Base-by-base conservation (phyloP, 2,113 vertebrate genomes). In the Cercopithecus mona region DNA sequence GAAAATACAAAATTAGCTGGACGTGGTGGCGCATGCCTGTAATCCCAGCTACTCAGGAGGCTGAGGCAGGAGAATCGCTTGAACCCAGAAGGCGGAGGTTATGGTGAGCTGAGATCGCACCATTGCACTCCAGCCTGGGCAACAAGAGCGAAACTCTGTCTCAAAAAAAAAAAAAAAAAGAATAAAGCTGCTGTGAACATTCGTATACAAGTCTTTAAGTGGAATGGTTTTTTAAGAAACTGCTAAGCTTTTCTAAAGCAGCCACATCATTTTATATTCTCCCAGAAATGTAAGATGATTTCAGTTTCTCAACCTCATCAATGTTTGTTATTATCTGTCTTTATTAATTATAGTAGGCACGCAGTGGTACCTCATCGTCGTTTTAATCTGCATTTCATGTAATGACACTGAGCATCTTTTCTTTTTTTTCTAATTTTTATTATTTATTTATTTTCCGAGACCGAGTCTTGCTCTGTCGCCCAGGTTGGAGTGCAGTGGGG, bases 141-240 rank as follows among this genome's bases (percentile, higher is more conserved):
- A 64, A 64, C 61, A 30, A 64, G 61, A 64, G 61, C 5, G 11
- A 64, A 64, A 64, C 61, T 64, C 61, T 0, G 6, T 30, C 61
- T 64, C 27, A 30, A 27, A 61, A 61, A 61, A 61, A 27, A 61
- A 61, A 13, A 64, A 64, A 61, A 64, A 64, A 68, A 52, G 45
- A 86, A 55, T 55, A 55, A 59, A 45, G 50, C 30, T 40, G 16
- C 84, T 75, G 13, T 43, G 70, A 76, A 50, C 6, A 14, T 76
- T 76, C 45, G 13, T 27, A 18, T 82, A n/a, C 25, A 40, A 52
- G 70, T 32, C 43, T 76, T 52, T 85, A 68, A 32, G 38, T 70
- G 22, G 14, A 85, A 90, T 84, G 48, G 8, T 6, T 85, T 95
- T 95, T 75, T 68, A 59, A 68, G 38, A 40, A 93, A 79, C 82